These are phyloP conservation scores for Pandemis cinnamomeana DNA, from an alignment of 2,888 invertebrate species.

Conservation along the genomic window DNA sequence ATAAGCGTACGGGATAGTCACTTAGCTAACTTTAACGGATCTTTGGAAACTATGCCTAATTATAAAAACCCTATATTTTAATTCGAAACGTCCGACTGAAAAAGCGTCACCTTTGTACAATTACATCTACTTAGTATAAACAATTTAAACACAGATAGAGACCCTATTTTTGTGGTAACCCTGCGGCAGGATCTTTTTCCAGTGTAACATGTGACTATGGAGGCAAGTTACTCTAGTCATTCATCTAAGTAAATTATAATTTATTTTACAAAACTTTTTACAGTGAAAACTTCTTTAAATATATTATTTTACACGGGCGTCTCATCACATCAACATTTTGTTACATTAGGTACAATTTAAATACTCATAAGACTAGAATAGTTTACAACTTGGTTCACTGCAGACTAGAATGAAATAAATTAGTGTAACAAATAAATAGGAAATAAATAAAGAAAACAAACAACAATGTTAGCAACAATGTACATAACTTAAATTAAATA, in stretches of 20 bases:
- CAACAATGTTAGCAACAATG: constrained; percentile 41
- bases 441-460: constrained; percentile 32
- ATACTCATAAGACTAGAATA: constrained; percentile 44
- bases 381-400: constrained; percentile 27
- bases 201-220: constrained; percentile 18
- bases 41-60: constrained; percentile 42
- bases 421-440: constrained; percentile 40
- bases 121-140: constrained; percentile 35
- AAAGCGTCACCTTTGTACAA: constrained; percentile 31
- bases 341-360: constrained; percentile 42
- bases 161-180: constrained; percentile 13
- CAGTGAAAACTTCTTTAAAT: constrained; percentile 30
- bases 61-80: constrained; percentile 38
- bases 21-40: constrained; percentile 43
- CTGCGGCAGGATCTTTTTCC: constrained; percentile 13
- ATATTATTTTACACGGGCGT: constrained; percentile 26
- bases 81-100: constrained; percentile 24
- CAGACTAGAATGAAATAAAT: constrained; percentile 43
- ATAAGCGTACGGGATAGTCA: constrained; percentile 11
- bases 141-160: constrained; percentile 29
- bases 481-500: constrained; percentile 34
- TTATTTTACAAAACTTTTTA: constrained; percentile 39
- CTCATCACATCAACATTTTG: constrained; percentile 39
- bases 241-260: constrained; percentile 34
- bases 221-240: constrained; percentile 35